Base-by-base conservation (phyloP, 30 jellyfish, hydroid and myxozoan species). In the Pseudorhiza aurosa region DNA sequence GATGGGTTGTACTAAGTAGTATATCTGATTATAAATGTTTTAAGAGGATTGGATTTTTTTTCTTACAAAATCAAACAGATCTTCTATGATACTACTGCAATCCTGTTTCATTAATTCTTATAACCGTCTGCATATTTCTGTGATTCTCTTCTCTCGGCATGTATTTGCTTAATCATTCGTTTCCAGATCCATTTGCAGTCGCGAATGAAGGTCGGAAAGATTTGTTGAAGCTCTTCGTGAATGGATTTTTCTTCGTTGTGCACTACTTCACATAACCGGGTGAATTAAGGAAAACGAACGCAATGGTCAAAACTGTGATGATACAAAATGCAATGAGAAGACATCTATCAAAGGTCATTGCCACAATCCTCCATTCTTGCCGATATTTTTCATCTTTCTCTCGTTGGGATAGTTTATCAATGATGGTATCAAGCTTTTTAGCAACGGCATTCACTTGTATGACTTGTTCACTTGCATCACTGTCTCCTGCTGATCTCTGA, bases 321-420 rank as follows among this genome's bases (percentile, higher is more conserved):
- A 46, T 1, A 47, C 82, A 71, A 49, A 87, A 87, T 31, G 69
- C 39, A 19, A 69, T 31, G 49, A 87, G 59, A 18, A 87, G 55
- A 39, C 93, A 78, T 28, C 81, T 74, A 53, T 87, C 97, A 47
- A 87, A 51, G 7, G 97, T 87, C 97, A 77, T 87, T 77, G 97
- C 97, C 21, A 87, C 97, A 30, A 79, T 78, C 2, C 97, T 72
- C 97, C 97, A 87, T 69, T 87, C 97, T 26, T 58, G 80, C 33
- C 69, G 70, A 31, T 37, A 26, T 43, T 35, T 49, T 26, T 87
- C 89, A 37, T 80, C 97, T 24, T 60, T 43, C 32, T 87, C 94
- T 36, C 69, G 39, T 14, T 74, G 85, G 45, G 65, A 57, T 65
- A 87, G 24, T 70, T 72, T 70, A 2, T 79, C 94, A 53, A 80